Evolutionary conservation across 1,140 invertebrate species (phyloP).

Genomic region (Frieseomelitta varia): DNA sequence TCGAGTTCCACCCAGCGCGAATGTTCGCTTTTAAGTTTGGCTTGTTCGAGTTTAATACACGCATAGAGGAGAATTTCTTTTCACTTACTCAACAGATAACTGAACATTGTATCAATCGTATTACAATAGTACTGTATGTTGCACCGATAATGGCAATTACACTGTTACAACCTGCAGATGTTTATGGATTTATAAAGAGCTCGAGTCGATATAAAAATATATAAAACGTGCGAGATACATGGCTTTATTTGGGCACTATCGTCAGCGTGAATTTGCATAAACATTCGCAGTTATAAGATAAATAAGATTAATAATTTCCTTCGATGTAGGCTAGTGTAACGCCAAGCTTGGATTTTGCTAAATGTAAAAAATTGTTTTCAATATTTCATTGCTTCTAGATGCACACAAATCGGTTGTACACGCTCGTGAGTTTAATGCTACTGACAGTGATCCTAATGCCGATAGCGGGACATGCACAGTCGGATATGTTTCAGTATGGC

Average conservation of each 20-base stretch:
- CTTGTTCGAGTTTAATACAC: neutral
- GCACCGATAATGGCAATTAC: neutral
- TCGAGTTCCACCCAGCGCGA: neutral
- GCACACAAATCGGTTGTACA: conserved; percentile 69
- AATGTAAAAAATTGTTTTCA: neutral
- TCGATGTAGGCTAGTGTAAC: neutral
- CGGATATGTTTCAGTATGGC: conserved; percentile 66
- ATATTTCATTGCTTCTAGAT: conserved; percentile 70
- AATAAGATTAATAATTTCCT: neutral
- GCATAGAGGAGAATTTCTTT: neutral
- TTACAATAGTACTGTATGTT: neutral
- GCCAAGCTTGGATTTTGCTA: neutral
- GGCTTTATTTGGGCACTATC: neutral
- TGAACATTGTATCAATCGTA: neutral
- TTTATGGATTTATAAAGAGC: neutral
- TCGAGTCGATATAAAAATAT: neutral
- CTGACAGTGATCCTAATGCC: conserved; percentile 62
- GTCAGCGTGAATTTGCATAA: neutral
- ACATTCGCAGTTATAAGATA: neutral
- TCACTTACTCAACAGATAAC: neutral
- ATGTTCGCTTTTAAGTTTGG: neutral
- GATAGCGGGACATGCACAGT: conserved; percentile 68
- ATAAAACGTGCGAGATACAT: neutral
- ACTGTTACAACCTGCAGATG: neutral
- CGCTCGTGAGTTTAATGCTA: conserved; percentile 67